Evolutionary conservation across 2,797 vertebrate genomes (phyloP).

Genomic region (Fistularia tabacaria): DNA sequence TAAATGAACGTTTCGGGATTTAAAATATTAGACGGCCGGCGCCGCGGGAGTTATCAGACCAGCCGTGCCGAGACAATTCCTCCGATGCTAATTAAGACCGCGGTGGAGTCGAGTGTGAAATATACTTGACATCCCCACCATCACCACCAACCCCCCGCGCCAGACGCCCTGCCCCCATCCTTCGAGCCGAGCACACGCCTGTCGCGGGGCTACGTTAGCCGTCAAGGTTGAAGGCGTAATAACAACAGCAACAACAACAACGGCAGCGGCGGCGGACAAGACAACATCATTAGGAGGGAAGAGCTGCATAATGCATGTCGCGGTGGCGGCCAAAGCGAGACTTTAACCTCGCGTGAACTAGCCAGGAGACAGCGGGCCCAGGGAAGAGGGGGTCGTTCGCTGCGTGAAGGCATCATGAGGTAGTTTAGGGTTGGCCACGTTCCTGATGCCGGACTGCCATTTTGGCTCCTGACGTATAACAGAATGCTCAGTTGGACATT

Average conservation of each 20-base stretch:
- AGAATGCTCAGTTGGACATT: too few relatives aligned
- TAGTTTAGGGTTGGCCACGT: too few relatives aligned
- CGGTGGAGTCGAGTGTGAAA: constrained; percentile 36
- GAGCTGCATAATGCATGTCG: constrained; percentile 45
- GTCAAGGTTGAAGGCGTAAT: constrained; percentile 51
- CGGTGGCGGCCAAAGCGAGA: constrained; percentile 26
- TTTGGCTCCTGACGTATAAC: too few relatives aligned
- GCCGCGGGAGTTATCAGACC: constrained; percentile 4
- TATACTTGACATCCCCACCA: constrained; percentile 26
- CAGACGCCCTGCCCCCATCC: not conserved
- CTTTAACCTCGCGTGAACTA: constrained; percentile 32
- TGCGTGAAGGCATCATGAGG: too few relatives aligned
- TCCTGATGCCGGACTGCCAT: too few relatives aligned
- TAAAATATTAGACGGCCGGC: constrained; percentile 17
- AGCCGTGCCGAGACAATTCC: constrained; percentile 27
- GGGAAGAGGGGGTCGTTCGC: too few relatives aligned
- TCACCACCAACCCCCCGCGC: too few relatives aligned
- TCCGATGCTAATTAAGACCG: constrained; percentile 58
- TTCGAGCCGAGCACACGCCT: constrained; percentile 13
- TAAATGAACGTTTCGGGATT: constrained; percentile 25
- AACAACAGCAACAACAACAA: constrained; percentile 27
- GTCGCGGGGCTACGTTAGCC: constrained; percentile 30
- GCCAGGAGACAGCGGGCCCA: too few relatives aligned
- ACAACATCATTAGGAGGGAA: constrained; percentile 66
- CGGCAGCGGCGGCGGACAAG: constrained; percentile 25